These are phyloP conservation scores for Chymomyza fuscimana DNA, from an alignment of 2,888 invertebrate genomes.

Conservation along the genomic window DNA sequence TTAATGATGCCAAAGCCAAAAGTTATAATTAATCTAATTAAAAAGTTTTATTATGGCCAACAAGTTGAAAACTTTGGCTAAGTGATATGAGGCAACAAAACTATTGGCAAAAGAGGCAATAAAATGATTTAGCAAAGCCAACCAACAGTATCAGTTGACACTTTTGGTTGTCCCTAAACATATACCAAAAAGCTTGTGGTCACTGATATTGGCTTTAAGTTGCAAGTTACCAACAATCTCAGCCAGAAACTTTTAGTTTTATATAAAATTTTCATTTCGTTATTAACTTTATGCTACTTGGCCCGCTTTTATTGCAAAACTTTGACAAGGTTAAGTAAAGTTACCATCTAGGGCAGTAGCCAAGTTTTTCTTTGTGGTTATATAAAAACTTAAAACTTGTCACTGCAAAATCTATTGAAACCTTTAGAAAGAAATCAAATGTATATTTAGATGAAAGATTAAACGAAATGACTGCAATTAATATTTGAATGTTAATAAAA, in stretches of 20 bases:
- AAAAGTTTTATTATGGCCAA: slow-evolving; percentile 54
- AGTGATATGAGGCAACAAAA: slow-evolving; percentile 38
- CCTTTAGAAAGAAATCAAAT: background rate
- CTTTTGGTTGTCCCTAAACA: slow-evolving; percentile 13
- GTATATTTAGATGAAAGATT: background rate
- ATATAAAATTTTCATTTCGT: background rate
- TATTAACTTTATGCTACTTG: background rate
- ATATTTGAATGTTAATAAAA: slow-evolving; percentile 6
- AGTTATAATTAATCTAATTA: slow-evolving; percentile 66
- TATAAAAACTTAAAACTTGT: background rate
- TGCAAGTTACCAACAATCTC: background rate
- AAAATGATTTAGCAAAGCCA: slow-evolving; percentile 36
- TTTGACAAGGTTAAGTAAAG: background rate
- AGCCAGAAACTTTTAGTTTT: background rate
- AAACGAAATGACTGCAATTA: slow-evolving; percentile 20
- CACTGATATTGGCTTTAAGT: slow-evolving; percentile 6
- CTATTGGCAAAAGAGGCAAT: slow-evolving; percentile 31
- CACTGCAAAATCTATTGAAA: background rate
- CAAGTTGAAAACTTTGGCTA: slow-evolving; percentile 25
- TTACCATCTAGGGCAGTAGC: background rate
- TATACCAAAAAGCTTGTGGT: slow-evolving; percentile 4
- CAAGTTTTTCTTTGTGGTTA: background rate
- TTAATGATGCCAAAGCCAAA: slow-evolving; percentile 45
- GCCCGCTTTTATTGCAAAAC: background rate
- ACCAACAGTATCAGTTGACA: background rate